A percentile compares a stretch with the other conserved stretches of the same genome.
Conservation (phyloP, 2,113 vertebrate genomes). For the Zingel zingel region DNA sequence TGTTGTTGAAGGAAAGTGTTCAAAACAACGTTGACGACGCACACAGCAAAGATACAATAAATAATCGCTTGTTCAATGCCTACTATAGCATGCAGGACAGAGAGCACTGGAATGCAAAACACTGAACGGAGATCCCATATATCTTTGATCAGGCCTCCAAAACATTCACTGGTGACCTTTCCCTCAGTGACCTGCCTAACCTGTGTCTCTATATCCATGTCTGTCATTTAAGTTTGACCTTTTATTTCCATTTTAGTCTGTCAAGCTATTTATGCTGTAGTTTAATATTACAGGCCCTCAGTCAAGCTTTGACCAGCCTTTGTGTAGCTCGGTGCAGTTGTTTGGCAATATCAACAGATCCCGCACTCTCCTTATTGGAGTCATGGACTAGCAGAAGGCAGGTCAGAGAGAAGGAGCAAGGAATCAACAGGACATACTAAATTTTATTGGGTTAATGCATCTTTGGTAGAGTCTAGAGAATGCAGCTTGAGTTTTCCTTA, state of each 20-base stretch:
- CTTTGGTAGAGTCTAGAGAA: not conserved
- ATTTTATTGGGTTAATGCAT: not conserved
- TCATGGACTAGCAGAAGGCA: slow-evolving; percentile 6
- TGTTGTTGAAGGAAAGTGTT: not conserved
- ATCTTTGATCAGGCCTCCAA: slow-evolving; percentile 2
- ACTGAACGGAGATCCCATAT: slow-evolving; percentile 15
- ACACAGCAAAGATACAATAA: not conserved
- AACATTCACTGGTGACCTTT: slow-evolving; percentile 46
- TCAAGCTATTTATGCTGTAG: slow-evolving; percentile 46
- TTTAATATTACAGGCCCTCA: slow-evolving; percentile 14
- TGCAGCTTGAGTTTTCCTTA: not conserved
- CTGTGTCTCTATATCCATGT: slow-evolving; percentile 24
- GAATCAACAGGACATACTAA: not conserved
- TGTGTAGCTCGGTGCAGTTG: slow-evolving; percentile 44
- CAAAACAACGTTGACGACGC: not conserved
- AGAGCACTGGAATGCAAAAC: not conserved
- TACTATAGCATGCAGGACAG: not conserved
- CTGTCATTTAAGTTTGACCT: slow-evolving; percentile 60
- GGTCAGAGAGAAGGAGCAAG: slow-evolving; percentile 3
- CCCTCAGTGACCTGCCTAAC: slow-evolving; percentile 25
- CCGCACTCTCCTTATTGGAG: slow-evolving; percentile 32
- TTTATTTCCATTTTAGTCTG: slow-evolving; percentile 52
- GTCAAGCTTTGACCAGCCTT: slow-evolving; percentile 13
- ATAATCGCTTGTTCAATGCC: not conserved
- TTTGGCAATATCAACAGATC: slow-evolving; percentile 54